These are phyloP conservation scores for Mastomys coucha DNA, from an alignment of 2,113 vertebrate species.

Conservation along the genomic window DNA sequence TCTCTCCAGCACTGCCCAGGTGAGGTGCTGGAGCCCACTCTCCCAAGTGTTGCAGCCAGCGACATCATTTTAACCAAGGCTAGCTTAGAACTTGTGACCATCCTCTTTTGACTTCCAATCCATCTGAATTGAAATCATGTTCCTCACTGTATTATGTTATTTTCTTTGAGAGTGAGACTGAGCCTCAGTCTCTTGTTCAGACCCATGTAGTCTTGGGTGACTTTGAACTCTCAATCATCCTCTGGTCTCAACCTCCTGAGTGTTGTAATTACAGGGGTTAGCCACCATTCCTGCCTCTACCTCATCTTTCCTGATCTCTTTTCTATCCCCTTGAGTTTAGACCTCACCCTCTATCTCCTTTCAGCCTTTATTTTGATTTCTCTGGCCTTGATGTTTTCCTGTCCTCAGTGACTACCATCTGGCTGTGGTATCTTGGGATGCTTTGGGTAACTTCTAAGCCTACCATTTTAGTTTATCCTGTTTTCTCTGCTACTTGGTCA, in stretches of 20 bases:
- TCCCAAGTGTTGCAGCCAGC: not conserved
- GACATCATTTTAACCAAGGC: not conserved
- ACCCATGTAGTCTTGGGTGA: not conserved
- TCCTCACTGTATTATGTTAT: not conserved
- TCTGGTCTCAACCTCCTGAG: not conserved
- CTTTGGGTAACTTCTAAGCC: not conserved
- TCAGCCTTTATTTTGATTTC: not conserved
- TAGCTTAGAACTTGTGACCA: not conserved
- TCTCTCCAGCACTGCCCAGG: not conserved
- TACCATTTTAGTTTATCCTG: not conserved
- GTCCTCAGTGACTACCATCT: not conserved
- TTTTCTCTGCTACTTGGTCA: not conserved
- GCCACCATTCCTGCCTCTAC: not conserved
- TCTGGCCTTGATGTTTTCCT: conserved; percentile 6
- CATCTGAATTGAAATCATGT: not conserved
- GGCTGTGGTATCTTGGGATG: not conserved
- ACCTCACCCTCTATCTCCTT: not conserved
- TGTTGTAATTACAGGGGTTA: not conserved
- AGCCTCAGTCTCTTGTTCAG: not conserved
- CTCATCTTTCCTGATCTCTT: conserved; percentile 29
- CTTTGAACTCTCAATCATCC: not conserved
- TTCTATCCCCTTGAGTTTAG: conserved; percentile 13
- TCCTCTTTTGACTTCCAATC: not conserved
- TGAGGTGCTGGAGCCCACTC: not conserved
- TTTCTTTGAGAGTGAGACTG: not conserved